phyloP scores from a whole-genome alignment of 2,113 vertebrate species.

The Cromileptes altivelis region DNA sequence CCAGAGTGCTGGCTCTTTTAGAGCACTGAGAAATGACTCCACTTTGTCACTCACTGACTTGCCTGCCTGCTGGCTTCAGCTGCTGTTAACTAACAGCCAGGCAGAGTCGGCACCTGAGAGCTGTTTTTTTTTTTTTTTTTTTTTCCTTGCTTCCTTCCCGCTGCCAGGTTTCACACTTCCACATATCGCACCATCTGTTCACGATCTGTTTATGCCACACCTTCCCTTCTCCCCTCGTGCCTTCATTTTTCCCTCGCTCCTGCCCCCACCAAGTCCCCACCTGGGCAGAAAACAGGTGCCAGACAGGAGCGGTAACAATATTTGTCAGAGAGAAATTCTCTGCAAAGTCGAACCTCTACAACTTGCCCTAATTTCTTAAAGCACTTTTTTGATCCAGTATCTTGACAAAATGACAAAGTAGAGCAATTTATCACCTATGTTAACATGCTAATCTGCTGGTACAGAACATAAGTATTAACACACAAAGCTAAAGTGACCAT shows the following conservation, averaged over 20 bases:
- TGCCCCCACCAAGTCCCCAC: conserved; percentile 48
- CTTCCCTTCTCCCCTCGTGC: conserved; percentile 47
- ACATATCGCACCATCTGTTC: conserved; percentile 80
- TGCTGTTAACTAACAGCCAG: conserved; percentile 73
- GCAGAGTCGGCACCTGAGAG: conserved; percentile 66
- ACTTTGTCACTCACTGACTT: conserved; percentile 77
- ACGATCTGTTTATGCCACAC: conserved; percentile 77
- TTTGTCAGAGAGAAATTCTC: conserved; percentile 46
- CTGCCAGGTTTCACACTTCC: conserved; percentile 74
- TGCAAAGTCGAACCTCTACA: conserved; percentile 52
- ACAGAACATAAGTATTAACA: background rate
- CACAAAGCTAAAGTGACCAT: background rate
- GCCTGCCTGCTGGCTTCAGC: conserved; percentile 73
- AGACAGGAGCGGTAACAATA: conserved; percentile 27
- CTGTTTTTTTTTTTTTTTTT: conserved; percentile 27
- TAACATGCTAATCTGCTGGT: background rate
- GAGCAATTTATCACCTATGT: background rate
- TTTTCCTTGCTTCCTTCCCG: conserved; percentile 38
- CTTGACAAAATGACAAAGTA: conserved; percentile 3
- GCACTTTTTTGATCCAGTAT: background rate
- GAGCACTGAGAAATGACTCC: conserved; percentile 73
- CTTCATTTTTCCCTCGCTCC: conserved; percentile 57
- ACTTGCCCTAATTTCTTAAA: conserved; percentile 1
- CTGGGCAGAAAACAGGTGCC: conserved; percentile 65
- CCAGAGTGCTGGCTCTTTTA: conserved; percentile 65